Evolutionary conservation across 2,113 vertebrate genomes (phyloP), one percentile per base, ranked within the genome.

Genomic region (Guaruba guarouba): DNA sequence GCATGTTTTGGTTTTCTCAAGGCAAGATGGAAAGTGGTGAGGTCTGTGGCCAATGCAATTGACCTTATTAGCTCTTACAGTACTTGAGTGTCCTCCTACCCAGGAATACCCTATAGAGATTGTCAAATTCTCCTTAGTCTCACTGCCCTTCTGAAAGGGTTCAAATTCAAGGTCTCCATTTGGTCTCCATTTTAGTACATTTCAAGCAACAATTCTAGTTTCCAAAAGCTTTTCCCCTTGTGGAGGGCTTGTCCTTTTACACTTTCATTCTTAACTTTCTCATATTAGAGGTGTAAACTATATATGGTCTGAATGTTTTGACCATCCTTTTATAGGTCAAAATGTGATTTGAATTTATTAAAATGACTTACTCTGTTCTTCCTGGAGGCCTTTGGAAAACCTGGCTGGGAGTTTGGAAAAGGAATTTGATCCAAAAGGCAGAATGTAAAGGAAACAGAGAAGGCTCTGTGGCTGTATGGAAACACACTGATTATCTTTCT

Each of bases 111-210:
- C n/a, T 5, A 18, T 31, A 22, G 39, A 78, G 23, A 37, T 7
- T 95, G 54, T 44, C 66, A 61, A 78, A 86, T 92, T 81, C 51
- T 18, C 43, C 17, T 78, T 70, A 70, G 71, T 48, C 43, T 91
- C 7, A 0, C 51, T 75, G 69, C 74, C 71, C 79, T 93, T 80
- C 71, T 82, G 52, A 59, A 93, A 91, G 62, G 35, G 51, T 75
- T 96, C 80, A 91, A 62, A 78, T 75, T 78, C 86, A 89, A 73
- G 79, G 55, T 86, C 69, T 89, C 55, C 33, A 35, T 77, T 91
- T 93, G 79, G 55, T 84, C 64, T 89, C 55, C 33, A 33, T 77
- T 93, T 93, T 86, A 84, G 55, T 73, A 93, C 80, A 48, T 91
- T 91, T 86, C 77, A 69, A 81, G n/a, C 22, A 77, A 13, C 67